Evolutionary conservation across 2,113 vertebrate genomes (phyloP).

Genomic region (Bubalus kerabau): DNA sequence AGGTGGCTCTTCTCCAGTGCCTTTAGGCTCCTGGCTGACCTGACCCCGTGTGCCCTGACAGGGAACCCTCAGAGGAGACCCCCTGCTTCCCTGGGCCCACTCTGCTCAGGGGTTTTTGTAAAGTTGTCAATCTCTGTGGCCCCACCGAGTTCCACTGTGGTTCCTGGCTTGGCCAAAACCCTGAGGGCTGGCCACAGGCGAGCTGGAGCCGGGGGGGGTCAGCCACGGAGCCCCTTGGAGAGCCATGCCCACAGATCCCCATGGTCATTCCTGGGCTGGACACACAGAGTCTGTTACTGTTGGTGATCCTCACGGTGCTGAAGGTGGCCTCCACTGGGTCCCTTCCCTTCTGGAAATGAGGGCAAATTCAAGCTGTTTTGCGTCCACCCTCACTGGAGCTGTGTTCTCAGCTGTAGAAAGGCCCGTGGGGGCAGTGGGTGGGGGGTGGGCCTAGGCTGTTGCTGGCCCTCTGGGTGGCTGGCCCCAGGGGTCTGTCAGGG

Average conservation of each 20-base stretch:
- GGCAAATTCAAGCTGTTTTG: background rate
- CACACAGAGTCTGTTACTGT: accelerated
- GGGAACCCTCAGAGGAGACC: accelerated
- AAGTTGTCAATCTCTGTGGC: background rate
- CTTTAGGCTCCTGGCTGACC: background rate
- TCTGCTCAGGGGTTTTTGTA: background rate
- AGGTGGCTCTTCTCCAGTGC: background rate
- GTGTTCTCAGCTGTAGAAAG: background rate
- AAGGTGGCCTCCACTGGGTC: background rate
- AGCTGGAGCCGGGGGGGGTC: accelerated
- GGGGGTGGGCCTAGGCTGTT: accelerated
- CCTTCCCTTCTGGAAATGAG: background rate
- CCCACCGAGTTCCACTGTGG: background rate
- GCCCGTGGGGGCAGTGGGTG: accelerated
- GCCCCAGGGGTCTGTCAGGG: background rate
- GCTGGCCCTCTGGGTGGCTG: too few relatives aligned
- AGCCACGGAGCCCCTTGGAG: background rate
- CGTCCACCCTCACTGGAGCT: accelerated
- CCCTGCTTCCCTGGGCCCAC: accelerated
- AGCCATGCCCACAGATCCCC: background rate
- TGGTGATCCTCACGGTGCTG: accelerated
- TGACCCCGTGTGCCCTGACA: accelerated
- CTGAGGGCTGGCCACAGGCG: accelerated
- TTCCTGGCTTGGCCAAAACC: background rate
- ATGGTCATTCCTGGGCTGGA: accelerated